Conservation (phyloP, 2,113 vertebrate genomes). For the Egretta garzetta region DNA sequence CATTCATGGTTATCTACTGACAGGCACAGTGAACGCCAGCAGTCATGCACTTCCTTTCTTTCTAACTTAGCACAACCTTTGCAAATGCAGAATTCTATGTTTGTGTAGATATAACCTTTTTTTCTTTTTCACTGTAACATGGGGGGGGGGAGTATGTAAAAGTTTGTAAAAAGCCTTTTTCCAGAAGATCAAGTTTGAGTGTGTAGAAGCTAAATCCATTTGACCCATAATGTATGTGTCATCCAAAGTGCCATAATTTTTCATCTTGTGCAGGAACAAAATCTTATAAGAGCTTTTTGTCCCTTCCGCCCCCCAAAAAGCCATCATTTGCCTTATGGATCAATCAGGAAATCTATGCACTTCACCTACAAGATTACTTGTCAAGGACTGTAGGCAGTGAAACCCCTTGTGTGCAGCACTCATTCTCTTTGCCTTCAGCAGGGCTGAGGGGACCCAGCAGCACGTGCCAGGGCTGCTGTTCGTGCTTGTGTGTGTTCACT, state of each 20-base stretch:
- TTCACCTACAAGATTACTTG: neutral
- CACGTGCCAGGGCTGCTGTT: neutral
- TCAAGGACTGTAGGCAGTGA: neutral
- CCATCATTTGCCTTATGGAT: neutral
- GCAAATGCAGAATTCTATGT: neutral
- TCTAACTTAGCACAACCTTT: neutral
- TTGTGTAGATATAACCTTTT: neutral
- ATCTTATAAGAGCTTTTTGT: neutral
- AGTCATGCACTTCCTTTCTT: neutral
- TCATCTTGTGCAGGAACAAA: neutral
- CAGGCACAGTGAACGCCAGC: neutral
- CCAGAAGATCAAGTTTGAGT: neutral
- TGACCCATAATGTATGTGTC: neutral
- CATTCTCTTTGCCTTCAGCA: neutral
- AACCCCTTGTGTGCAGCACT: neutral
- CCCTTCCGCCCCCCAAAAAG: neutral
- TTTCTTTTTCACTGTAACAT: neutral
- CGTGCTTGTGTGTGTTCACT: neutral
- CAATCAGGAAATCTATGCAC: neutral
- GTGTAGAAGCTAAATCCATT: neutral
- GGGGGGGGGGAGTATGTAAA: neutral
- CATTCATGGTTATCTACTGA: slow-evolving; percentile 7
- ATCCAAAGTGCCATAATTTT: neutral
- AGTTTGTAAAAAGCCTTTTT: neutral
- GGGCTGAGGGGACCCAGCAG: neutral